These are phyloP conservation scores for Echinometra lucunter DNA, from an alignment of 53 echinoderm and acorn worm species.

Conservation along the genomic window DNA sequence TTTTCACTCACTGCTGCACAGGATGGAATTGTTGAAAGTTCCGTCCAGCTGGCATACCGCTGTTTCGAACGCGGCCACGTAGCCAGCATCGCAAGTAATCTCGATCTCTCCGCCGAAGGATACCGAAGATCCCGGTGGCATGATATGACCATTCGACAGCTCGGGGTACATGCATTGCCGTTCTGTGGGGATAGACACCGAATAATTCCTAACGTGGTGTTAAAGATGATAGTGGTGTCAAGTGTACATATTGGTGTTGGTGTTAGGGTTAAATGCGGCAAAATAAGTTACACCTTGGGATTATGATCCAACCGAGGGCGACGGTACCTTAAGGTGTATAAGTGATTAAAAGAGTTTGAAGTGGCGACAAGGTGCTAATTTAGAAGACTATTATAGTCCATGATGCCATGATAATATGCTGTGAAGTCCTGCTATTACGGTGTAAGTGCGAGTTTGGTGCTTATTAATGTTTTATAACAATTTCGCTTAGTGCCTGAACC, in stretches of 20 bases:
- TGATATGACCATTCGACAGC: neutral
- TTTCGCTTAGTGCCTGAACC: neutral
- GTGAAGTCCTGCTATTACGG: too few relatives aligned
- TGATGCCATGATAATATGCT: too few relatives aligned
- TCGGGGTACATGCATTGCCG: neutral
- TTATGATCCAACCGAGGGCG: neutral
- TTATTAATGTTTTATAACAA: neutral
- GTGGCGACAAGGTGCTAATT: too few relatives aligned
- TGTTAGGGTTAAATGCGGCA: neutral
- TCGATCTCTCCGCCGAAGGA: neutral
- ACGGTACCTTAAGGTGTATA: too few relatives aligned
- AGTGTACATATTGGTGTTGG: too few relatives aligned
- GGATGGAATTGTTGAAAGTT: conserved; percentile 23
- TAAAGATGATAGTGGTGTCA: neutral
- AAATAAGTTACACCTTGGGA: neutral
- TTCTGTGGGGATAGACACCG: conserved; percentile 27
- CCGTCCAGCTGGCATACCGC: conserved; percentile 15
- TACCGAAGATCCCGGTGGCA: neutral
- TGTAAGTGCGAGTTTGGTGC: too few relatives aligned
- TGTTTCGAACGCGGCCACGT: neutral
- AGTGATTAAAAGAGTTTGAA: too few relatives aligned
- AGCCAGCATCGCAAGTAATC: conserved; percentile 45
- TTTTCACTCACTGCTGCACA: conserved; percentile 47
- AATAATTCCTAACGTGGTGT: conserved; percentile 5
- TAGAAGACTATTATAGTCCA: too few relatives aligned